phyloP scores from a whole-genome alignment of 1,140 invertebrate species.

The Samia ricini region DNA sequence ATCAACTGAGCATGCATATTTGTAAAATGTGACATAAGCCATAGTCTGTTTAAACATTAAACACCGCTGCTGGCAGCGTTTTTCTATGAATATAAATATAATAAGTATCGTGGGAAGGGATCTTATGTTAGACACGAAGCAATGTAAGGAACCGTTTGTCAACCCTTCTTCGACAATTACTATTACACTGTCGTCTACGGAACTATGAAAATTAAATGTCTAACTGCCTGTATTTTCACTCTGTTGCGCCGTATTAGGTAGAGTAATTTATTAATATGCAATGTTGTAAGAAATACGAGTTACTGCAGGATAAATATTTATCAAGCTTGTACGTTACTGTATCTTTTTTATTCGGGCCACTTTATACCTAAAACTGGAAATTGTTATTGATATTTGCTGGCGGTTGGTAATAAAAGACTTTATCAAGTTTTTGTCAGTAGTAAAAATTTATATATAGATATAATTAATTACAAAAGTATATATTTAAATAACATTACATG shows the following conservation, averaged over 20 bases:
- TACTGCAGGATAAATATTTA: neutral
- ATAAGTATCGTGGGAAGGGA: slow-evolving; percentile 26
- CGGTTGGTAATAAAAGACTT: no score
- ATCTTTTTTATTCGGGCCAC: no score
- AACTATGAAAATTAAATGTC: slow-evolving; percentile 22
- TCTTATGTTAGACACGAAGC: slow-evolving; percentile 19
- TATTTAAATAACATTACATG: no score
- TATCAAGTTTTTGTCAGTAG: no score
- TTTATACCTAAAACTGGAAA: no score
- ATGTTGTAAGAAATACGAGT: slow-evolving; percentile 3
- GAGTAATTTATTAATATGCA: slow-evolving; percentile 15
- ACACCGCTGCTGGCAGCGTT: no score
- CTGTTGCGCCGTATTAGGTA: slow-evolving; percentile 10
- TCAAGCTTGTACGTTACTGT: neutral
- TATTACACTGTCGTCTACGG: slow-evolving; percentile 13
- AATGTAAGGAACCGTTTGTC: slow-evolving; percentile 22
- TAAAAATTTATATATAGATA: no score
- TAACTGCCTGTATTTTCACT: slow-evolving; percentile 8
- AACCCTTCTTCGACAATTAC: slow-evolving; percentile 29
- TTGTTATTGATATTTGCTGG: no score
- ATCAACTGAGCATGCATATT: no score
- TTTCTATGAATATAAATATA: neutral
- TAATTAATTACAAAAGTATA: no score
- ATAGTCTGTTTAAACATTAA: neutral
- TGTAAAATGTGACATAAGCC: neutral